Base-by-base conservation (phyloP, 2,113 vertebrate species). In the Kryptolebias marmoratus region DNA sequence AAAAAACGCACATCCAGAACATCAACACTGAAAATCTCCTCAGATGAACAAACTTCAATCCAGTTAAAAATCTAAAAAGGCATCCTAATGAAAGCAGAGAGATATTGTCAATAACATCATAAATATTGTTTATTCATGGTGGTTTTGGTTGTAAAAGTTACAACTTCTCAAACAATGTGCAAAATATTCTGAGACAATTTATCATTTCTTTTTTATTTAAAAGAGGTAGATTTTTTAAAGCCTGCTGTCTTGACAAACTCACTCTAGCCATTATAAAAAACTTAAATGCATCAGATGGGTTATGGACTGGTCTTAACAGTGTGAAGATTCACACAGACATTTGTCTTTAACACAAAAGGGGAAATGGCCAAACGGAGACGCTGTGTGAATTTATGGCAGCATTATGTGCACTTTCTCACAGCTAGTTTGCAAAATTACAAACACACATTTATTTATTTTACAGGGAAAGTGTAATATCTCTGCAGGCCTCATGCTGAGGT, bases 381-480 rank as follows among this genome's bases (percentile, higher is more conserved):
- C 15, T 64, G 50, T 31, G 53, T 54, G 56, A 54, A 74, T 68
- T 64, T 71, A 63, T 58, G 76, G 71, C 57, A 16, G 10, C 2
- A 31, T 31, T 36, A 52, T 57, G 22, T 64, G 13, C 62, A 56
- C 60, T 42, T 71, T 73, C 27, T 65, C 54, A 70, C 64, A 75
- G 47, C 28, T 44, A 27, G 18, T 57, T 75, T 55, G 61, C 71
- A 75, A 47, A 50, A 66, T 70, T 53, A 39, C 59, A 77, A 39
- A 32, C 44, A 55, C 60, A 74, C 62, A 15, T 61, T 47, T 11
- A 45, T 11, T 73, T 58, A 64, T 64, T 65, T 68, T 59, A 61
- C 28, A 47, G 28, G 47, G 36, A 61, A 63, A 15, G 72, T 78
- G 85, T 78, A 68, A 83, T 76, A 68, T 72, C 7, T 77, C 7